These are phyloP conservation scores for Drosophila trichaetosa DNA, from an alignment of 2,888 invertebrate species.

Conservation along the genomic window DNA sequence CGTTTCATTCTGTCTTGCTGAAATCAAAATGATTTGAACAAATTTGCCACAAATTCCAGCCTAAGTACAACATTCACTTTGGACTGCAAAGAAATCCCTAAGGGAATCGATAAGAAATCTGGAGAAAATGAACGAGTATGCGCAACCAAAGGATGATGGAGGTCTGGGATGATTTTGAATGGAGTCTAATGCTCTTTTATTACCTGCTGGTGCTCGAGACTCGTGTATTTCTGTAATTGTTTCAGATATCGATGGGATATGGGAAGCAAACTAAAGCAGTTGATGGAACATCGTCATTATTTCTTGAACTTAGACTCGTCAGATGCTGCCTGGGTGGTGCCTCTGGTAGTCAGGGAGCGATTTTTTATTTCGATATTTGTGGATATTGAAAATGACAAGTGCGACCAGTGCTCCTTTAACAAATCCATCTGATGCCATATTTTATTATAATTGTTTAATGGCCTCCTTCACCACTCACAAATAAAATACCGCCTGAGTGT, in stretches of 20 bases:
- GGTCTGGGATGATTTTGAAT: conserved; percentile 18
- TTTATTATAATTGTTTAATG: conserved; percentile 48
- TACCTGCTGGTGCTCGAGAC: conserved; percentile 26
- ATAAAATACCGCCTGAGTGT: conserved; percentile 8
- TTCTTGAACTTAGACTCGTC: conserved; percentile 9
- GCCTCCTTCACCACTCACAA: neutral
- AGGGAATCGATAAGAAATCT: conserved; percentile 62
- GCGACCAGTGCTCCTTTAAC: conserved; percentile 8
- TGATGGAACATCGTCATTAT: conserved; percentile 32
- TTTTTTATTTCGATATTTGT: conserved; percentile 41
- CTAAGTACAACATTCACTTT: conserved; percentile 43
- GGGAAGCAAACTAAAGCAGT: conserved; percentile 13
- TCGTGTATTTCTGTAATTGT: neutral
- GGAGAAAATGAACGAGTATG: conserved; percentile 17
- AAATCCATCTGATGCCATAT: conserved; percentile 14
- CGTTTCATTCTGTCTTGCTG: conserved; percentile 25
- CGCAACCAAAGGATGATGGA: conserved; percentile 2
- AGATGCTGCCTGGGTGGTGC: neutral
- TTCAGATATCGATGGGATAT: neutral
- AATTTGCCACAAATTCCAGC: conserved; percentile 65
- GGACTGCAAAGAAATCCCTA: conserved; percentile 31
- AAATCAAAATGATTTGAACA: conserved; percentile 54
- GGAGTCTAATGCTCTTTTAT: conserved; percentile 50
- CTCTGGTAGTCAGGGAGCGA: conserved; percentile 14
- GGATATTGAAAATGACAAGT: conserved; percentile 65